A percentile compares a stretch with the other conserved stretches of the same genome.
Evolutionary conservation across 2,113 vertebrate genomes (phyloP).

Genomic region (Symphodus melops): DNA sequence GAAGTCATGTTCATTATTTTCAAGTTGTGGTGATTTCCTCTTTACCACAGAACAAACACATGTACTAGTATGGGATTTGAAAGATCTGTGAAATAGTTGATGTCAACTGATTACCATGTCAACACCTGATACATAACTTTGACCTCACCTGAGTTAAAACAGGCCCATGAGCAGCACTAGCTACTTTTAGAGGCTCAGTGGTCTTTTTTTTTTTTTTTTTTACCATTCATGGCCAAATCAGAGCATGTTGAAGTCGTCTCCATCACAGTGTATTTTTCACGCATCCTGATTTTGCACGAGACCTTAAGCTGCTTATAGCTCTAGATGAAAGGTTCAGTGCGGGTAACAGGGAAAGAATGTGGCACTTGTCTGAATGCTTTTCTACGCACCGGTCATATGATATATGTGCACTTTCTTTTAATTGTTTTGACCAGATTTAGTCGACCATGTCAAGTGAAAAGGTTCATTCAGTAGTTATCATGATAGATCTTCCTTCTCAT

Average conservation of each 20-base stretch:
- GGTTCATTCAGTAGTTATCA: neutral
- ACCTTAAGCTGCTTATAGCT: conserved; percentile 76
- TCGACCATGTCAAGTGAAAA: conserved; percentile 16
- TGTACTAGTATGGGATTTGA: neutral
- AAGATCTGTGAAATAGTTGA: neutral
- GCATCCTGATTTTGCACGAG: conserved; percentile 56
- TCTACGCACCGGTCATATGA: conserved; percentile 78
- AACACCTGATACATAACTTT: neutral
- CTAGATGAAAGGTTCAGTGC: conserved; percentile 60
- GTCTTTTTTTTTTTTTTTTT: neutral
- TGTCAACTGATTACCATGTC: neutral
- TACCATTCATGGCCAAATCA: conserved; percentile 9
- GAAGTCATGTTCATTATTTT: no score
- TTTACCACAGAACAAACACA: no score
- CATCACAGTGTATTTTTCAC: conserved; percentile 47
- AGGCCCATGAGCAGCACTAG: neutral
- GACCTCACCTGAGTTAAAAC: neutral
- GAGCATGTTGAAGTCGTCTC: conserved; percentile 6
- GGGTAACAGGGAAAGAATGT: conserved; percentile 70
- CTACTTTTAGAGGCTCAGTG: neutral
- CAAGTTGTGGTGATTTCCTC: no score
- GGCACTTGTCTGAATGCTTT: conserved; percentile 57
- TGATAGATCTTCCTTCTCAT: neutral
- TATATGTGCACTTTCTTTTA: conserved; percentile 15
- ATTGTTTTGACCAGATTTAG: conserved; percentile 42